Evolutionary conservation across 2,888 invertebrate genomes (phyloP), one percentile per base, ranked within the genome.

Genomic region (Margaritifera margaritifera): DNA sequence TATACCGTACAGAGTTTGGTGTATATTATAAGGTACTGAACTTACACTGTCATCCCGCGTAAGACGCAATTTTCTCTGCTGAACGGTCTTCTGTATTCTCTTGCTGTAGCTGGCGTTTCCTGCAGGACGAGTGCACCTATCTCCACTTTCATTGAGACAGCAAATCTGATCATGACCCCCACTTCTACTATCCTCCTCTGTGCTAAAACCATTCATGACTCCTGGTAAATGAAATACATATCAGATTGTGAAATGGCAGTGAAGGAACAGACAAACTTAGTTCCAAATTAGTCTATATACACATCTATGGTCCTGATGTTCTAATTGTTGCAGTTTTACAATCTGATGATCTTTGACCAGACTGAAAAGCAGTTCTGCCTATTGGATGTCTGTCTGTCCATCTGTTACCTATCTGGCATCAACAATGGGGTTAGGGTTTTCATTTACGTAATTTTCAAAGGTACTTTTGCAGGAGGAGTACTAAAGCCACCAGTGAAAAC

Each of bases 31-130:
- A 63, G 20, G 22, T n/a, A 54, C 11, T 19, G 6, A 24, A 90
- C 92, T 91, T 90, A 94, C 95, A 87, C 92, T 92, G 80, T 92
- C 93, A 91, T 98, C 97, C 82, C 95, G 94, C 89, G 94, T 94
- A 57, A 98, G 93, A 89, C 96, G 96, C 57, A 98, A 93, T 85
- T 95, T 93, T 86, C 96, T 93, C 88, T 97, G 96, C 65, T 95
- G 94, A 53, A 97, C 97, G 69, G 95, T 97, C 90, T 97, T 98
- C 91, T 98, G 97, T 85, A 98, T 96, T 81, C 97, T 93, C 90
- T 98, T 98, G 91, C 96, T 97, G 91, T 98, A 98, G 60, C 96
- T 95, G 81, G 98, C 98, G 92, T 96, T 96, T 77, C 96, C 96
- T 81, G 96, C 97, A 68, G 94, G 93, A 87, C 96, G 93, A 78